Base-by-base conservation (phyloP, 2,888 invertebrate genomes). In the Caenorhabditis sp. region DNA sequence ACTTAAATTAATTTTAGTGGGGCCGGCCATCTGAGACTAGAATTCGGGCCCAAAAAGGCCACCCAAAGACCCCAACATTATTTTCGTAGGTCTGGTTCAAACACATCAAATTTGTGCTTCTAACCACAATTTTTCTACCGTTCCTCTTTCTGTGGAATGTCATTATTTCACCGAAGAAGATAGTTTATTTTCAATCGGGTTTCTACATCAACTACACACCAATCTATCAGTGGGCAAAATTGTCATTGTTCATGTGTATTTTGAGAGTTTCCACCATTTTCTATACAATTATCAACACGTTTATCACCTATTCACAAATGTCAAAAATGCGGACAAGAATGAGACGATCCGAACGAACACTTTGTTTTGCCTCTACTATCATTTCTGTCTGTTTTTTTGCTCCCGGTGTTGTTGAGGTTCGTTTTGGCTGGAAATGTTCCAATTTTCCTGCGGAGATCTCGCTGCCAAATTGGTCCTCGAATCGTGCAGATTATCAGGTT, bases 371-470 rank as follows among this genome's bases (percentile, higher is more conserved):
- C 1, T 59, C 69, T 6, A 31, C 65, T 0, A 61, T 53, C 27
- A 55, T 69, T 53, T 65, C 65, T 6, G 31, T 69, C 26, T 69
- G 69, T 31, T 69, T 58, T 51, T 1, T 65, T 0, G 14, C 50
- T 14, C 69, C 69, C 1, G 64, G 53, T 0, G 3, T 69, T 3
- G 31, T 58, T 17, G 69, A 69, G 61, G 64, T 64, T 4, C n/a
- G n/a, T n/a, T 37, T 5, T 10, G 43, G 49, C 21, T 49, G n/a
- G n/a, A n/a, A n/a, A n/a, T n/a, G n/a, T n/a, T n/a, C n/a, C 51
- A 5, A 21, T 51, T 19, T n/a, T 19, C 51, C 10, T 8, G 21
- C n/a, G n/a, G n/a, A n/a, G n/a, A n/a, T n/a, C n/a, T n/a, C n/a
- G n/a, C n/a, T n/a, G n/a, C n/a, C n/a, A n/a, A n/a, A n/a, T n/a